Percentiles rank a stretch among this genome's conserved stretches.
These are phyloP conservation scores for Tenthredo livida DNA, from an alignment of 2,888 invertebrate species.

Conservation along the genomic window DNA sequence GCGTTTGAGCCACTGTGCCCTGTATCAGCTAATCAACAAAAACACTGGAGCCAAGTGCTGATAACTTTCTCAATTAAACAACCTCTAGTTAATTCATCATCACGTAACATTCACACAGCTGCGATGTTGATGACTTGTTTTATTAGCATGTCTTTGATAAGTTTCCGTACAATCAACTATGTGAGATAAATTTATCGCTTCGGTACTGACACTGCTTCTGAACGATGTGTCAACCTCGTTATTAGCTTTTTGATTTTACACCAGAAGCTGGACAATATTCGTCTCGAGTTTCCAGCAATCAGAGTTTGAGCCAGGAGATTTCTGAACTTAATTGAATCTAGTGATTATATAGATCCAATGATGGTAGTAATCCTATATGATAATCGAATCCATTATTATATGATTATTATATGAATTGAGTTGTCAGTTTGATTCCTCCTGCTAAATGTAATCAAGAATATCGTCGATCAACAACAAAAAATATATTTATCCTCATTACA, in stretches of 20 bases:
- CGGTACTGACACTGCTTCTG: slow-evolving; percentile 79
- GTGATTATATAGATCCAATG: neutral
- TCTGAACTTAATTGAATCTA: neutral
- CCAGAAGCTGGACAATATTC: neutral
- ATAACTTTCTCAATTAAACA: neutral
- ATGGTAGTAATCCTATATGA: neutral
- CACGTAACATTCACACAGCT: neutral
- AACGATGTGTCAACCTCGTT: slow-evolving; percentile 79
- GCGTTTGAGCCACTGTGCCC: neutral
- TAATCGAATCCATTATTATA: neutral
- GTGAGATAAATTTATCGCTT: neutral
- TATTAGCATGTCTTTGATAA: neutral
- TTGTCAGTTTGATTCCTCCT: neutral
- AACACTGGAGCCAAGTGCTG: neutral
- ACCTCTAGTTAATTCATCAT: neutral
- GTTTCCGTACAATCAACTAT: neutral
- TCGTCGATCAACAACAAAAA: neutral
- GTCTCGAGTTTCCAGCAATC: neutral
- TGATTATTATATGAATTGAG: neutral
- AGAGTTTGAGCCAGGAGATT: neutral
- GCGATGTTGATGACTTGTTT: neutral
- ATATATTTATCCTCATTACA: slow-evolving; percentile 24
- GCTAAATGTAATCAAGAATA: neutral
- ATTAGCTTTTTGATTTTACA: neutral
- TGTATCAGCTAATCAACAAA: neutral